These are phyloP conservation scores for Ptycholaimellus sp. DNA, from an alignment of 2,888 invertebrate genomes.

Conservation along the genomic window DNA sequence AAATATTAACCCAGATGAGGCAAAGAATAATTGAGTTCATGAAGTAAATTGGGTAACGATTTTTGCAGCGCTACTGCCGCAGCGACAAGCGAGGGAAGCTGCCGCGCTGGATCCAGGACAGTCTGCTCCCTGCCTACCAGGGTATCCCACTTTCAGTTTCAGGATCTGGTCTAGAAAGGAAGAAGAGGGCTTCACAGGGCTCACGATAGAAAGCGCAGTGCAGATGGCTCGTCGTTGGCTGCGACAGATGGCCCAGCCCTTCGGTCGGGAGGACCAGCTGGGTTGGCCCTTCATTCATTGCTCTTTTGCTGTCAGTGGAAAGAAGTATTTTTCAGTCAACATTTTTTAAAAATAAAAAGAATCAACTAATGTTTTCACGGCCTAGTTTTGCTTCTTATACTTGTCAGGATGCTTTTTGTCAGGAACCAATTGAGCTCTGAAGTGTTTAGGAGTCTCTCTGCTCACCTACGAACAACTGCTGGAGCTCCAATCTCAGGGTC, in stretches of 20 bases:
- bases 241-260: slow-evolving; percentile 93
- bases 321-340: too few relatives aligned
- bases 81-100: slow-evolving; percentile 77
- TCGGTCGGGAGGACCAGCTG: slow-evolving; percentile 40
- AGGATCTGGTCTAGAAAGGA: background rate
- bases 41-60: background rate
- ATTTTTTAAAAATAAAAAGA: too few relatives aligned
- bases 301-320: too few relatives aligned
- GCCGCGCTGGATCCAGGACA: slow-evolving; percentile 97
- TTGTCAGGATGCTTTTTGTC: too few relatives aligned
- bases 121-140: slow-evolving; percentile 68
- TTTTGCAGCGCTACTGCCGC: slow-evolving; percentile 18
- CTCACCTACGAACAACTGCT: slow-evolving; percentile 31
- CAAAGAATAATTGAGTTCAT: too few relatives aligned
- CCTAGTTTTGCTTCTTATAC: too few relatives aligned
- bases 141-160: background rate
- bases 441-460: slow-evolving; percentile 30
- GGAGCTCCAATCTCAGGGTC: too few relatives aligned
- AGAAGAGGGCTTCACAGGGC: too few relatives aligned
- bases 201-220: background rate
- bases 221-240: slow-evolving; percentile 46
- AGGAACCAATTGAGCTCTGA: too few relatives aligned
- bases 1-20: too few relatives aligned
- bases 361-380: too few relatives aligned
- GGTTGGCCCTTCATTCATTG: too few relatives aligned